These are phyloP conservation scores for Terrapene triunguis DNA, from an alignment of 2,113 vertebrate genomes.

Conservation along the genomic window DNA sequence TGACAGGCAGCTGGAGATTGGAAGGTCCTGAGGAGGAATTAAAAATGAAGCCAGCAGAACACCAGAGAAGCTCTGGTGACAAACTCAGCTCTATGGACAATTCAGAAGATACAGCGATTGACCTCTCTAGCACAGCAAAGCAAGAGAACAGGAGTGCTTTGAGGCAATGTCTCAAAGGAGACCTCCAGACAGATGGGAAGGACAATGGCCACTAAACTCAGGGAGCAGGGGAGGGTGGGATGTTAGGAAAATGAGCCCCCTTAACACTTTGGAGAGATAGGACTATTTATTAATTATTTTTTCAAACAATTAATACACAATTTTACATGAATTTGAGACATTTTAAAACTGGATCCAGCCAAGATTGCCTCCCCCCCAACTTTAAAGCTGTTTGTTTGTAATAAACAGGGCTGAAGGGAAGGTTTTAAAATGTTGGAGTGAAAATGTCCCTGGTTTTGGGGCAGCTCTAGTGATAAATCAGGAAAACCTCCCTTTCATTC, in stretches of 20 bases:
- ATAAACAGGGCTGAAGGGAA: background rate
- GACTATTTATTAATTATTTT: conserved; percentile 67
- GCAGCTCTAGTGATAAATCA: background rate
- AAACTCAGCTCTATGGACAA: conserved; percentile 57
- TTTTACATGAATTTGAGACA: conserved; percentile 57
- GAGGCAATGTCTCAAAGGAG: conserved; percentile 44
- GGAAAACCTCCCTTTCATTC: background rate
- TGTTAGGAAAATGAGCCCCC: background rate
- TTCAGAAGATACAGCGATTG: conserved; percentile 87
- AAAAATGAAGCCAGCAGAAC: conserved; percentile 51
- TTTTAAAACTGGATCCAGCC: conserved; percentile 31
- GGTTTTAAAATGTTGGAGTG: background rate
- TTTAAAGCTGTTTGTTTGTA: background rate
- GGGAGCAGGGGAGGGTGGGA: background rate
- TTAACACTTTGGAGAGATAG: background rate
- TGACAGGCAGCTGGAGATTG: conserved; percentile 66
- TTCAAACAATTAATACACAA: conserved; percentile 30
- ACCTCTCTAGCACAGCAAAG: conserved; percentile 93
- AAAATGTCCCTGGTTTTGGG: background rate
- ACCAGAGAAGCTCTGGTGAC: conserved; percentile 41
- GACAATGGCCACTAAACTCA: conserved; percentile 75
- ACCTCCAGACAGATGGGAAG: conserved; percentile 19
- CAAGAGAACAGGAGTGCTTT: conserved; percentile 78
- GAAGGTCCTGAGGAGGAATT: conserved; percentile 75
- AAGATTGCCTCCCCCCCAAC: background rate